Percentiles rank a stretch among this genome's conserved stretches.
These are phyloP conservation scores for Lycocerus yunnanus DNA, from an alignment of 2,888 invertebrate species.

Conservation along the genomic window DNA sequence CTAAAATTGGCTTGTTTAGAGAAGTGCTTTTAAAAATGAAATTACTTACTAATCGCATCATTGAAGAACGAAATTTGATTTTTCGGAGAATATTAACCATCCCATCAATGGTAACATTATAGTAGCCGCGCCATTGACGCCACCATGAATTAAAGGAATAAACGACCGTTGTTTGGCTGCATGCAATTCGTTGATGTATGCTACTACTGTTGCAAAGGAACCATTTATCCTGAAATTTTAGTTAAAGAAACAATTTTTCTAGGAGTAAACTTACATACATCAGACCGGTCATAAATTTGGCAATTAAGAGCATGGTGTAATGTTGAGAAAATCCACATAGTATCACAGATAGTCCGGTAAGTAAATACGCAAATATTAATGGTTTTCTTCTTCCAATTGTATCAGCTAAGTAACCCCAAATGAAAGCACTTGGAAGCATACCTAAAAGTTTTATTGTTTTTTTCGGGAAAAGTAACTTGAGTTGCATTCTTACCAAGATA, in stretches of 20 bases:
- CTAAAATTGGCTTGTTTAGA: conserved; percentile 49
- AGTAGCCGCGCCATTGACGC: conserved; percentile 69
- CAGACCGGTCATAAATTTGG: conserved; percentile 74
- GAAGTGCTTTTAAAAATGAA: background rate
- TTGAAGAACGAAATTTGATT: conserved; percentile 53
- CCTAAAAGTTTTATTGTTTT: conserved; percentile 56
- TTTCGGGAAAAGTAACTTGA: background rate
- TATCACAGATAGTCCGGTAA: conserved; percentile 67
- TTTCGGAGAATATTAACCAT: conserved; percentile 70
- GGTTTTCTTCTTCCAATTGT: conserved; percentile 71
- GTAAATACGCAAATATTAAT: conserved; percentile 67
- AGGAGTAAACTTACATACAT: conserved; percentile 62
- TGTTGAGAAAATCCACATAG: conserved; percentile 68
- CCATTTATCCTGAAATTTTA: conserved; percentile 62
- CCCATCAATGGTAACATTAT: conserved; percentile 72
- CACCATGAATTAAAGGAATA: conserved; percentile 54
- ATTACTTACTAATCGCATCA: conserved; percentile 5
- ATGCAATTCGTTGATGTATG: conserved; percentile 76
- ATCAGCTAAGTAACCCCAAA: conserved; percentile 81
- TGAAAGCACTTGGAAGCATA: conserved; percentile 74
- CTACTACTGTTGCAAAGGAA: conserved; percentile 72
- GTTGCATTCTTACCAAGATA: conserved; percentile 64
- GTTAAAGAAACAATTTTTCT: conserved; percentile 23
- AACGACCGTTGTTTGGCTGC: conserved; percentile 64
- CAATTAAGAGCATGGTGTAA: conserved; percentile 66